Percentiles rank a stretch among this genome's conserved stretches.
These are phyloP conservation scores for Troglohyphantes excavatus DNA, from an alignment of 2,888 invertebrate species.

Conservation along the genomic window DNA sequence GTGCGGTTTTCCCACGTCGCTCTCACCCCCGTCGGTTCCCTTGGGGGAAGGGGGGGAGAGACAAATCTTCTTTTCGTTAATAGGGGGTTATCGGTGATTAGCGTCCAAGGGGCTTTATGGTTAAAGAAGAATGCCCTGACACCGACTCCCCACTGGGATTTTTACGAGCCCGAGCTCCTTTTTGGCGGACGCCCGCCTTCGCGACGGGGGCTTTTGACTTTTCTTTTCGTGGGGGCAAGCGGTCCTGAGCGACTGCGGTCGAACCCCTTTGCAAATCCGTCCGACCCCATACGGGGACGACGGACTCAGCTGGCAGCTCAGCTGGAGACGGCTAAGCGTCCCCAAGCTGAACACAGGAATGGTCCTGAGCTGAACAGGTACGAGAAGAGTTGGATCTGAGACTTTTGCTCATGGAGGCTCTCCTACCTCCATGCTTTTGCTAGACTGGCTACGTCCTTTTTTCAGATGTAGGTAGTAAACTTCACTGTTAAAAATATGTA, in stretches of 20 bases:
- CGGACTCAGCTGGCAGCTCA: too few species aligned
- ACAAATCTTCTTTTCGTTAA: slow-evolving; percentile 44
- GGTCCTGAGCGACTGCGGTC: background rate
- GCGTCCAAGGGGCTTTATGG: slow-evolving; percentile 58
- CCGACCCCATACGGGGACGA: too few species aligned
- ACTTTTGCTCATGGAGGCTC: too few species aligned
- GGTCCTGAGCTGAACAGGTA: too few species aligned
- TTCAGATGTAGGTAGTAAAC: too few species aligned
- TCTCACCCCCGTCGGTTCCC: background rate
- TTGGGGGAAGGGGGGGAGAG: slow-evolving; percentile 14
- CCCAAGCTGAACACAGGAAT: too few species aligned
- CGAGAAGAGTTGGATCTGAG: too few species aligned
- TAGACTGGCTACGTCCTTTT: too few species aligned
- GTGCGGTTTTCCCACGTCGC: slow-evolving; percentile 75
- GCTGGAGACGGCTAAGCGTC: too few species aligned
- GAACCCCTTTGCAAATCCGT: too few species aligned
- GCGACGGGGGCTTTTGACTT: background rate
- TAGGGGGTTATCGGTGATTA: slow-evolving; percentile 69
- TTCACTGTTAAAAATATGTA: too few species aligned
- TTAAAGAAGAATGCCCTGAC: slow-evolving; percentile 52
- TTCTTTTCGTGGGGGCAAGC: background rate
- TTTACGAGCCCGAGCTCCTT: slow-evolving; percentile 46
- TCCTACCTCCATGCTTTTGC: too few species aligned
- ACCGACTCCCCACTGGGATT: slow-evolving; percentile 44
- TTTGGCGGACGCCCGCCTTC: background rate